These are phyloP conservation scores for Malaclemys terrapin DNA, from an alignment of 2,113 vertebrate genomes.

Conservation along the genomic window DNA sequence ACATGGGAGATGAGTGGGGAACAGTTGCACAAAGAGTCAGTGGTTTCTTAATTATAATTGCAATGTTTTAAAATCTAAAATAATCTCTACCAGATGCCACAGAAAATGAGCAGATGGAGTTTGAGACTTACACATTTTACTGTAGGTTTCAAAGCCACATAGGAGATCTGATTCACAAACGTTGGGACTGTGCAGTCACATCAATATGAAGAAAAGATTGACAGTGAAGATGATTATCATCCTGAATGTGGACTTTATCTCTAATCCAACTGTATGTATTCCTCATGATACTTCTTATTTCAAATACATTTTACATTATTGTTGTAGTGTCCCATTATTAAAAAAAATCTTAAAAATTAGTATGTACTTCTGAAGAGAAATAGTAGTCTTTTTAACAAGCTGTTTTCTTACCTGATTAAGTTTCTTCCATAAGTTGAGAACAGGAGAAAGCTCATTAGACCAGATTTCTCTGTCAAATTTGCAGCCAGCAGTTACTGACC, in stretches of 20 bases:
- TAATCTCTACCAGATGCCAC: neutral
- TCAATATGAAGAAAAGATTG: neutral
- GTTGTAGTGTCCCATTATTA: neutral
- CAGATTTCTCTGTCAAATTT: slow-evolving; percentile 98
- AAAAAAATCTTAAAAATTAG: neutral
- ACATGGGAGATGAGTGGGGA: neutral
- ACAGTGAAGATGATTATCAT: neutral
- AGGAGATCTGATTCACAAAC: neutral
- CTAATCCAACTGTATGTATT: neutral
- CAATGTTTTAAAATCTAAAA: neutral
- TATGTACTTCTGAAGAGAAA: neutral
- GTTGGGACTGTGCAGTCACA: neutral
- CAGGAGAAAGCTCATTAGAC: slow-evolving; percentile 93
- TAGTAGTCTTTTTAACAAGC: neutral
- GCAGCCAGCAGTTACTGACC: slow-evolving; percentile 88
- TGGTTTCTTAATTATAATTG: neutral
- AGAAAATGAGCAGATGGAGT: neutral
- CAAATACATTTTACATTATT: neutral
- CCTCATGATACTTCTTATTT: neutral
- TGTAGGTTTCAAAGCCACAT: neutral
- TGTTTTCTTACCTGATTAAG: slow-evolving; percentile 91
- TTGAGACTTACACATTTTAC: neutral
- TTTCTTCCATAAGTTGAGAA: slow-evolving; percentile 97
- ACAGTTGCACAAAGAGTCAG: neutral
- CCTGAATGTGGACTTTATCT: neutral